Conservation (phyloP, 2,888 invertebrate genomes). For the Stramonita haemastoma region DNA sequence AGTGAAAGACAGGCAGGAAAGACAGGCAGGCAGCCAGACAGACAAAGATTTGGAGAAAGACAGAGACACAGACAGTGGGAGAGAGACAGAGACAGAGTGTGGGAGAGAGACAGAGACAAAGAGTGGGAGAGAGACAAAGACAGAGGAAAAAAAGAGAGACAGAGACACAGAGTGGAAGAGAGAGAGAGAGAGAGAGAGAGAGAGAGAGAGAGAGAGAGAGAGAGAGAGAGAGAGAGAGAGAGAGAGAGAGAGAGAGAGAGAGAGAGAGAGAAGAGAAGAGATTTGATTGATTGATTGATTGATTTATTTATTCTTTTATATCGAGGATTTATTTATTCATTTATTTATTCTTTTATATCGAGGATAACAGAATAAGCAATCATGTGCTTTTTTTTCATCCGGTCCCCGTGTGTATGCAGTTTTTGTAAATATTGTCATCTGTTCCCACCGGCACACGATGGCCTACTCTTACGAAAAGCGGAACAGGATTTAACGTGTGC, state of each 20-base stretch:
- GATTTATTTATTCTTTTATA: too few species aligned
- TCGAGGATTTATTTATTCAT: too few species aligned
- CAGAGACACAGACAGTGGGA: background rate
- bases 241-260: background rate
- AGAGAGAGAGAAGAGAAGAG: too few species aligned
- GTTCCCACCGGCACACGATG: too few species aligned
- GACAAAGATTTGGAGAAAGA: background rate
- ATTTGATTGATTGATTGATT: too few species aligned
- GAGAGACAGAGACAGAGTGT: background rate
- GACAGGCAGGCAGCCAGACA: background rate
- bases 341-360: too few species aligned
- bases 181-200: background rate
- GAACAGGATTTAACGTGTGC: too few species aligned
- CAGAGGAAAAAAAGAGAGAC: background rate
- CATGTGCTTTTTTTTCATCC: too few species aligned
- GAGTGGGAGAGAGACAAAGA: background rate
- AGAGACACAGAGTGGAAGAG: background rate
- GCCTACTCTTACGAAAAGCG: too few species aligned
- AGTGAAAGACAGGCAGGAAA: background rate
- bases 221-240: background rate
- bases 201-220: background rate
- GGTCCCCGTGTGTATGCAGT: too few species aligned
- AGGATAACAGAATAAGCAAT: too few species aligned
- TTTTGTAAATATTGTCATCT: too few species aligned
- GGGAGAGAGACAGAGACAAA: constrained; percentile 7